Conservation (phyloP, 2,113 vertebrate genomes). For the Lampris incognitus region DNA sequence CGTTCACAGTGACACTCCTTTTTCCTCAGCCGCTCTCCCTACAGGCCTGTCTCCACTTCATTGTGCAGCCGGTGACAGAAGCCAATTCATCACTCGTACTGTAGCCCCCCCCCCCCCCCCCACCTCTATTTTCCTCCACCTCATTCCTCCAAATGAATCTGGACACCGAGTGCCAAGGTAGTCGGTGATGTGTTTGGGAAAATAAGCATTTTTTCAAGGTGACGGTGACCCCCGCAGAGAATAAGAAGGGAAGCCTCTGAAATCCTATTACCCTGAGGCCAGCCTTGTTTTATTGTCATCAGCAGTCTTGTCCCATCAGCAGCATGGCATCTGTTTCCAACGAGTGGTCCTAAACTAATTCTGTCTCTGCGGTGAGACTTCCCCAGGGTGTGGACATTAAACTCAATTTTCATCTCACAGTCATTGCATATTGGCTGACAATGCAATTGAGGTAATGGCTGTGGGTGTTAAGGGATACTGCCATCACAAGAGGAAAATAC, state of each 20-base stretch:
- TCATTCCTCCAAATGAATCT: constrained; percentile 52
- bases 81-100: constrained; percentile 35
- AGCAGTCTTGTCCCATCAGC: constrained; percentile 51
- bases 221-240: constrained; percentile 62
- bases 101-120: constrained; percentile 3
- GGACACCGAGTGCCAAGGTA: constrained; percentile 48
- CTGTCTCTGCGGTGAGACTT: constrained; percentile 49
- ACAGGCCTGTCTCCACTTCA: constrained; percentile 37
- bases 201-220: constrained; percentile 76
- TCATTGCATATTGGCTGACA: constrained; percentile 40
- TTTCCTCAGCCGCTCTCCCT: constrained; percentile 21
- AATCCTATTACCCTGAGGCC: constrained; percentile 69
- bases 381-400: constrained; percentile 56
- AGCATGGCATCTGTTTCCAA: constrained; percentile 59
- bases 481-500: neutral
- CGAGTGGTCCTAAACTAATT: constrained; percentile 59
- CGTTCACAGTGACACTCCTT: constrained; percentile 53
- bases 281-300: constrained; percentile 64
- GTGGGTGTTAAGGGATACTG: constrained; percentile 19
- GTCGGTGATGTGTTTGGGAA: constrained; percentile 63
- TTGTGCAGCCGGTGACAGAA: constrained; percentile 47
- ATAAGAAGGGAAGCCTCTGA: constrained; percentile 49
- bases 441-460: constrained; percentile 43
- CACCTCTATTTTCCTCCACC: constrained; percentile 38
- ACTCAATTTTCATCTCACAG: constrained; percentile 61